Base-by-base conservation (phyloP, 2,888 invertebrate species). In the Leptarthrus brevirostris region DNA sequence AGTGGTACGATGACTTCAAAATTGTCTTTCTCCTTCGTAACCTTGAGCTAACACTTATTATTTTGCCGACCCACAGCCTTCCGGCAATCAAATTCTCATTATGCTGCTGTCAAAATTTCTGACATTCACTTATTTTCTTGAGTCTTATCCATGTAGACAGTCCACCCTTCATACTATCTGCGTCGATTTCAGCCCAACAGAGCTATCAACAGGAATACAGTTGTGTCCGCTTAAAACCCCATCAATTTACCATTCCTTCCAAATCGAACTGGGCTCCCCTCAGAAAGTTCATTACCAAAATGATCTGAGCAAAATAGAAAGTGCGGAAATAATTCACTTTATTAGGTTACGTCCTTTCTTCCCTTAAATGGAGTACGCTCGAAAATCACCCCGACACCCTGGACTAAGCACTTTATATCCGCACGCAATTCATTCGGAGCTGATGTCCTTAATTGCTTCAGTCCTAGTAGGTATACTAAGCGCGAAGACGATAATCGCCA, bases 261-360 rank as follows among this genome's bases (percentile, higher is more conserved):
- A 14, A 26, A 24, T 47, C 24, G 47, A 47, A 16, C 3, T 24
- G 22, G 30, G 12, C 69, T 52, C 69, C 18, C 30, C 30, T 30
- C 24, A 44, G 8, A 20, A 16, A 24, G 47, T 52, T 52, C 69
- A 49, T 69, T 69, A 52, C 69, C 52, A 30, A 34, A 69, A 69
- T 69, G 52, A 24, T 52, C 54, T 24, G 30, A 22, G 36, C n/a
- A 2, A 40, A 58, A 34, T 47, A 26, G 61, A 47, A 58, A 12
- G 47, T 47, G 61, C 61, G 61, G 58, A 61, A 58, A 72, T 72
- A 72, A 69, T 69, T 69, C 69, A 69, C 52, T 69, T 69, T 69
- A 69, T 52, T 52, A 52, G 69, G 69, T 34, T 52, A 30, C 69
- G 52, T 49, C 52, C 34, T 69, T 69, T 36, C 69, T 69, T 69